A percentile compares a stretch with the other conserved stretches of the same genome.
Conservation (phyloP, 2,888 invertebrate genomes). For the Thera obeliscata region DNA sequence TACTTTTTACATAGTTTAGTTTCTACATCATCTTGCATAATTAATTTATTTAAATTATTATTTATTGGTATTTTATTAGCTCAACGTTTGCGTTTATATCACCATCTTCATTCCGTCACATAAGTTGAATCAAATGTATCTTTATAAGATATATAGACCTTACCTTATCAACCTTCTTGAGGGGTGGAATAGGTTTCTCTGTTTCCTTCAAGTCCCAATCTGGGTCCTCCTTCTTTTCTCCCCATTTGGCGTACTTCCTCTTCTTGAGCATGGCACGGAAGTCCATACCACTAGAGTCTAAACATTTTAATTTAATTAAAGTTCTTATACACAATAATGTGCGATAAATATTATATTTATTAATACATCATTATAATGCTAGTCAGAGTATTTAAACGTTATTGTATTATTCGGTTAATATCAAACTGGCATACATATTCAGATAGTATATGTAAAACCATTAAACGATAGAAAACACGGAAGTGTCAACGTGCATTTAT, state of each 20-base stretch:
- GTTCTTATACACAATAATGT: background rate
- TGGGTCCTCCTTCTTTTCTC: conserved; percentile 94
- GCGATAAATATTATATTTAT: too few species aligned
- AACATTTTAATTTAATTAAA: conserved; percentile 12
- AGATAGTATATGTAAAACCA: background rate
- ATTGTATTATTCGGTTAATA: background rate
- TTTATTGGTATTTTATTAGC: conserved; percentile 36
- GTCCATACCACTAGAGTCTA: conserved; percentile 98
- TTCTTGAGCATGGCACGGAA: conserved; percentile 99
- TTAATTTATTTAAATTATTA: conserved; percentile 41
- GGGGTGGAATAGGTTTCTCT: conserved; percentile 92
- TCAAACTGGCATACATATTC: background rate
- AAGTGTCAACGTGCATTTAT: background rate
- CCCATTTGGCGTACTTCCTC: conserved; percentile 97
- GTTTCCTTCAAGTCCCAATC: conserved; percentile 97
- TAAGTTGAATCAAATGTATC: conserved; percentile 5
- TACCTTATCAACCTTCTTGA: conserved; percentile 98
- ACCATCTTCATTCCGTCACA: conserved; percentile 55
- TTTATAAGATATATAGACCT: conserved; percentile 53
- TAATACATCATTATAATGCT: too few species aligned
- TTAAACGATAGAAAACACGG: too few species aligned
- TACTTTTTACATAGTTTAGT: conserved; percentile 1
- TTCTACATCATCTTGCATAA: conserved; percentile 46
- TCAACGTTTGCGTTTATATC: conserved; percentile 64
- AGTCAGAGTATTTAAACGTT: too few species aligned